Evolutionary conservation across 2,797 vertebrate genomes (phyloP).

Genomic region (Chrysocyon brachyurus): DNA sequence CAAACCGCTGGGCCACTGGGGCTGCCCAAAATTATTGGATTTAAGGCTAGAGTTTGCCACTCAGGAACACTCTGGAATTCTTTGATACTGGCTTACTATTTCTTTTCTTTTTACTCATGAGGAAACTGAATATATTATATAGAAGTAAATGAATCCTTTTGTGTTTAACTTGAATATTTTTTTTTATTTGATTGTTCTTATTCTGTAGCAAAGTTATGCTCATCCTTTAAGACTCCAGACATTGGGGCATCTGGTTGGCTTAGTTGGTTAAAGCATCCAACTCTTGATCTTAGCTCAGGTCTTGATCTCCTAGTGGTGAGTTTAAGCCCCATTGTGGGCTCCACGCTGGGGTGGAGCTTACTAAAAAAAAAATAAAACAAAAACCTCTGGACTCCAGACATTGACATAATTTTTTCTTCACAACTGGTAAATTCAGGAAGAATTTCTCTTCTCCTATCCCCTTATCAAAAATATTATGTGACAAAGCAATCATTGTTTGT

Average conservation of each 20-base stretch:
- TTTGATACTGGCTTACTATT: not conserved
- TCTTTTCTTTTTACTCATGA: not conserved
- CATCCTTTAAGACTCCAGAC: not conserved
- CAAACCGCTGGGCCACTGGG: too few relatives aligned
- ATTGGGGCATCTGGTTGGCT: not conserved
- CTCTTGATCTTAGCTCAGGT: not conserved
- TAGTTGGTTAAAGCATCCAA: not conserved
- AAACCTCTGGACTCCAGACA: not conserved
- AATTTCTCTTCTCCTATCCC: not conserved
- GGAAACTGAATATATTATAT: slow-evolving; percentile 54
- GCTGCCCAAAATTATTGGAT: not conserved
- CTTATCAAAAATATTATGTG: not conserved
- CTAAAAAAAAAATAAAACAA: not conserved
- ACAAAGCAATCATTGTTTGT: not conserved
- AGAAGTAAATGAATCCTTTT: not conserved
- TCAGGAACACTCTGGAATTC: not conserved
- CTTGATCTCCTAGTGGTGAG: not conserved
- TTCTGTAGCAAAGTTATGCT: not conserved
- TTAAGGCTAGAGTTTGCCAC: slow-evolving; percentile 9
- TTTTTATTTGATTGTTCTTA: not conserved
- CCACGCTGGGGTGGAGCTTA: not conserved
- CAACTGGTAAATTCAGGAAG: not conserved
- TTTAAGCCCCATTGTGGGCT: not conserved
- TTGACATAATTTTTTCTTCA: not conserved
- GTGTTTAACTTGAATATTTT: not conserved